Base-by-base conservation (phyloP, 2,888 invertebrate species). In the Cacoxenus indagator region DNA sequence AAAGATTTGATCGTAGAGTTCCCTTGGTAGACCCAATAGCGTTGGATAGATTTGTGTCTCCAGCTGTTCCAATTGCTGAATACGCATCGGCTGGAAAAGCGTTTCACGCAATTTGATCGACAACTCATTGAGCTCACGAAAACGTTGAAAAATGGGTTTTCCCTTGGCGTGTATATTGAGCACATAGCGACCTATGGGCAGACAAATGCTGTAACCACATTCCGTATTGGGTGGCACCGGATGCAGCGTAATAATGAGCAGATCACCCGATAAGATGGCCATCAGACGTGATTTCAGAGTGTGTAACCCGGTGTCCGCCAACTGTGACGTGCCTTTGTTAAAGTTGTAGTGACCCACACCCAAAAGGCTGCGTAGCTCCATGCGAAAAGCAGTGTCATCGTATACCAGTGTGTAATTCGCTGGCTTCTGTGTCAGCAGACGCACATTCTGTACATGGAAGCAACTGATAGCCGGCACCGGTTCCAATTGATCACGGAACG, bases 51-150 rank as follows among this genome's bases (percentile, higher is more conserved):
- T 48, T 24, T 73, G 61, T 8, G 73, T 68, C 1, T 74, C 69
- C 76, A 89, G 84, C 24, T 72, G 65, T 67, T 85, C 77, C 19
- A 92, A 83, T 75, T 92, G 89, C 74, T 89, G 88, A 75, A 90
- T 90, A 65, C 91, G 91, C 48, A 91, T 88, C 29, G 92, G 90
- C 37, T 89, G 87, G 45, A 90, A 78, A 26, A 92, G 75, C 67
- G 88, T 86, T 73, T 92, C 89, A 76, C 92, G 92, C 69, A 92
- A 88, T 67, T 87, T 89, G 46, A 84, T 78, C 8, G 90, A 88
- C 26, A 91, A 85, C 75, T 90, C 89, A 74, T 89, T 89, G 46
- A 91, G 71, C 67, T 86, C 84, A 1, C 83, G 78, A 17, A 88
- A 85, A 9, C 86, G 78, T 17, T 77, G 73, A 31, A 77, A 72